Evolutionary conservation across 2,888 invertebrate species (phyloP).

Genomic region (Diadegma fenestrale): DNA sequence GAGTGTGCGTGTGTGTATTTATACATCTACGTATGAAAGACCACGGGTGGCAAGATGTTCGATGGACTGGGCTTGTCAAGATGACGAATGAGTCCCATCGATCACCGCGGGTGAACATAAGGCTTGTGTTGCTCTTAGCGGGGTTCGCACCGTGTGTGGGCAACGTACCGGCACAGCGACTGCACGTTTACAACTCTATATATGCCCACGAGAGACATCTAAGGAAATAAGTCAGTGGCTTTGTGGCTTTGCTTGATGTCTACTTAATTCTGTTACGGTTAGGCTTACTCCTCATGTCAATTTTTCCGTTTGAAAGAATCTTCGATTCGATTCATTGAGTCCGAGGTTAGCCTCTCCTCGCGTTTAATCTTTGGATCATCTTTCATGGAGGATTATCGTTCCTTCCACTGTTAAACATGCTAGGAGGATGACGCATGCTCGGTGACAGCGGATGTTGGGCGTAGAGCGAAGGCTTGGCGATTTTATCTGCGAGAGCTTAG

Average conservation of each 20-base stretch:
- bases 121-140: constrained; percentile 48
- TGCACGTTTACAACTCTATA: constrained; percentile 46
- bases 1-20: constrained; percentile 11
- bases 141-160: constrained; percentile 59
- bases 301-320: constrained; percentile 26
- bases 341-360: background rate
- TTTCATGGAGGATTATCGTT: constrained; percentile 18
- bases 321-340: constrained; percentile 22
- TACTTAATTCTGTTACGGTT: constrained; percentile 36
- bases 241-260: constrained; percentile 44
- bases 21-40: constrained; percentile 11
- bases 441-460: constrained; percentile 8
- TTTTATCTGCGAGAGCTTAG: constrained; percentile 26
- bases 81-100: constrained; percentile 77
- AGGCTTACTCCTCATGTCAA: constrained; percentile 9
- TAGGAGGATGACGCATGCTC: constrained; percentile 21
- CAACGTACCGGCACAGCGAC: constrained; percentile 42
- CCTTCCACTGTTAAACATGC: background rate
- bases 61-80: constrained; percentile 73
- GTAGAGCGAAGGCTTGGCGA: constrained; percentile 2
- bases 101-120: constrained; percentile 63
- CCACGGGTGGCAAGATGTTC: constrained; percentile 70
- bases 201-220: constrained; percentile 33
- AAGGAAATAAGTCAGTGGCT: constrained; percentile 38
- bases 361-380: constrained; percentile 27